These are phyloP conservation scores for Onychostruthus taczanowskii DNA, from an alignment of 2,113 vertebrate genomes.

Conservation along the genomic window DNA sequence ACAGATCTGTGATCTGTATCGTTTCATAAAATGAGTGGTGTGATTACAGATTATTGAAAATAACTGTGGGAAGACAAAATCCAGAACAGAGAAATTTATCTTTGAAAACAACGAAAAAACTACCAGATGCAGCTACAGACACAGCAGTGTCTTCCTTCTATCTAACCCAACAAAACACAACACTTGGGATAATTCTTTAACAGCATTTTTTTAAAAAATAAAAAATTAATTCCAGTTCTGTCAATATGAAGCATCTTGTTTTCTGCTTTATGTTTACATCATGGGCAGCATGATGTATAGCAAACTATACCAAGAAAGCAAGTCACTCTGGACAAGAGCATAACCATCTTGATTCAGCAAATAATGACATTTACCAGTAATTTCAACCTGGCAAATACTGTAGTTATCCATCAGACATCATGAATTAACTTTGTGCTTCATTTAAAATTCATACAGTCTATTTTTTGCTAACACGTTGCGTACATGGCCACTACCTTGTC, in stretches of 20 bases:
- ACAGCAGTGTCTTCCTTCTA: neutral
- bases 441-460: conserved; percentile 14
- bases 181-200: neutral
- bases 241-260: neutral
- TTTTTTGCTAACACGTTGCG: neutral
- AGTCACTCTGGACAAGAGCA: neutral
- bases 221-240: neutral
- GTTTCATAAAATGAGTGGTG: neutral
- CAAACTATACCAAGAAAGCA: neutral
- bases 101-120: neutral
- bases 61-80: neutral
- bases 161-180: neutral
- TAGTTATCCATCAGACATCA: conserved; percentile 27
- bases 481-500: neutral
- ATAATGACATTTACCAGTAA: conserved; percentile 4
- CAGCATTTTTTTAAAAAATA: neutral
- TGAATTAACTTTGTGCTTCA: conserved; percentile 23
- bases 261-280: neutral
- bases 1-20: neutral
- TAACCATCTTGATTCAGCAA: neutral
- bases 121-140: neutral
- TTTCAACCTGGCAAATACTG: neutral
- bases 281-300: neutral
- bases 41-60: neutral
- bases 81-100: neutral